Percentiles rank a stretch among this genome's conserved stretches.
Conservation (phyloP, 2,888 invertebrate genomes). For the Xiphydria camelus region DNA sequence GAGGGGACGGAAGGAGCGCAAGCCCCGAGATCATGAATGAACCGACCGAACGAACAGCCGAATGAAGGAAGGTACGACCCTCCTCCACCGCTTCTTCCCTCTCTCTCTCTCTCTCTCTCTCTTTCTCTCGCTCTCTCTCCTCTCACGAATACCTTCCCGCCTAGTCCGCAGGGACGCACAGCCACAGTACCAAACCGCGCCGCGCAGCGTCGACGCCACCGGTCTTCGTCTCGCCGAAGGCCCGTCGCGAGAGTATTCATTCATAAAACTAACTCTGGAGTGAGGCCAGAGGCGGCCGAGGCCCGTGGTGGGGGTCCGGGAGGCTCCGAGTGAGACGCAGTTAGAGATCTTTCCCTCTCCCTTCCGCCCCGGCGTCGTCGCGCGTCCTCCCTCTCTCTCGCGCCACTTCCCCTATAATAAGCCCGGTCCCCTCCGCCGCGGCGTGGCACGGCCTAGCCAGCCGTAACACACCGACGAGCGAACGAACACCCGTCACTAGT, state of each 20-base stretch:
- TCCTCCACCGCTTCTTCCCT: too few relatives aligned
- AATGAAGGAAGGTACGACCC: conserved; percentile 27
- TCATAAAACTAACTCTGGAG: conserved; percentile 57
- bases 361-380: conserved; percentile 5
- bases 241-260: conserved; percentile 60
- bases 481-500: conserved; percentile 28
- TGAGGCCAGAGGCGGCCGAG: conserved; percentile 29
- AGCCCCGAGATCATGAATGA: conserved; percentile 39
- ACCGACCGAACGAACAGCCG: conserved; percentile 39
- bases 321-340: conserved; percentile 2
- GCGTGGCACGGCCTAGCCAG: conserved; percentile 11
- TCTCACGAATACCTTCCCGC: too few relatives aligned
- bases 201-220: conserved; percentile 18
- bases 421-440: conserved; percentile 17
- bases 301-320: conserved; percentile 5
- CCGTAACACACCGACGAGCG: conserved; percentile 27
- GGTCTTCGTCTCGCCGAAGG: conserved; percentile 27
- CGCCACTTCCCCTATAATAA: conserved; percentile 25
- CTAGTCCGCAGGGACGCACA: too few relatives aligned
- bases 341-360: neutral
- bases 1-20: conserved; percentile 14
- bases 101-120: too few relatives aligned
- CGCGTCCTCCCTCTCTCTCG: conserved; percentile 17
- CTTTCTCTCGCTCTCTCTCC: too few relatives aligned
- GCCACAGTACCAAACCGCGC: too few relatives aligned